These are phyloP conservation scores for Galleria mellonella DNA, from an alignment of 1,140 invertebrate genomes.

Conservation along the genomic window DNA sequence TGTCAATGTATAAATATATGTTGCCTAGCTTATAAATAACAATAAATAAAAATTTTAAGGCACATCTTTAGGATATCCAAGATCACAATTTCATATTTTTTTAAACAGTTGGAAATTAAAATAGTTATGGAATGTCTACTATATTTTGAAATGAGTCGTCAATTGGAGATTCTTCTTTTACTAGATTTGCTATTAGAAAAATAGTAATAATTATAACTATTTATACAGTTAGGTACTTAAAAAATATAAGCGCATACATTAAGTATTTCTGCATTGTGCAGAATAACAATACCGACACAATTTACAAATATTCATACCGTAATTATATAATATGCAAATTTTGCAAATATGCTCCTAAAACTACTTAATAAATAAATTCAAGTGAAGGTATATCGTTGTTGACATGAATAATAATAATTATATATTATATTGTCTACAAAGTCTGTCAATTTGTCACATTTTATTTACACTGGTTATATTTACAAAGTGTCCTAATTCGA, in stretches of 20 bases:
- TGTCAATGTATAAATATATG: constrained; percentile 60
- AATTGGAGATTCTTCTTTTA: constrained; percentile 7
- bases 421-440: constrained; percentile 18
- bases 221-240: constrained; percentile 52
- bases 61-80: constrained; percentile 64
- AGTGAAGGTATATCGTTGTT: constrained; percentile 28
- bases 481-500: constrained; percentile 34
- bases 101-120: neutral
- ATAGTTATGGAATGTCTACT: constrained; percentile 48
- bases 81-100: constrained; percentile 63
- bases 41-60: constrained; percentile 72
- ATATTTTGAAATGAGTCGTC: neutral
- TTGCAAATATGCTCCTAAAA: constrained; percentile 40
- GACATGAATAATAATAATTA: constrained; percentile 25
- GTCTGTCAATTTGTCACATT: constrained; percentile 8
- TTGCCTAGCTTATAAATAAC: constrained; percentile 60
- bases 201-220: constrained; percentile 8
- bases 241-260: constrained; percentile 71
- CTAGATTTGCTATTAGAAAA: constrained; percentile 35
- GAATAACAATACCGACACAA: constrained; percentile 74
- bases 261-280: constrained; percentile 74
- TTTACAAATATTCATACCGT: constrained; percentile 65
- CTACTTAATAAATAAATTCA: constrained; percentile 67
- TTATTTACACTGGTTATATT: constrained; percentile 30
- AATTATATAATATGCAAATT: constrained; percentile 49